A percentile compares a stretch with the other conserved stretches of the same genome.
Evolutionary conservation across 2,888 invertebrate genomes (phyloP).

Genomic region (Alviniconcha strummeri): DNA sequence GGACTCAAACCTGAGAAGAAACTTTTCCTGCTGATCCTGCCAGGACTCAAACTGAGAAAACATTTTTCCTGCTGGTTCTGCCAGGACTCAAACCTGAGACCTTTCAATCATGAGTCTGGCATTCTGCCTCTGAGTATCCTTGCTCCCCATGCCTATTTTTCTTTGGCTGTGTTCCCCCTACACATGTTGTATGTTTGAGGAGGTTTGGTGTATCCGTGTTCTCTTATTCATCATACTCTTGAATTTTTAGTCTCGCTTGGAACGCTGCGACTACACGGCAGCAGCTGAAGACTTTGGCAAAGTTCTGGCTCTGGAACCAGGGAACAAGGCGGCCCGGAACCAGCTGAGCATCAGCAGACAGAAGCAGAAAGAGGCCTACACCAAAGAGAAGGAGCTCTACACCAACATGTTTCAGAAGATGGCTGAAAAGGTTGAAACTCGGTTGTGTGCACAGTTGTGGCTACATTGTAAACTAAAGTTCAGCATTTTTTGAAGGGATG

Average conservation of each 20-base stretch:
- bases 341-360: conserved; percentile 84
- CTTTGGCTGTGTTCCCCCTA: no score
- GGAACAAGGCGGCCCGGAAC: conserved; percentile 90
- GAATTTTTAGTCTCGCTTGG: conserved; percentile 79
- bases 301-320: conserved; percentile 86
- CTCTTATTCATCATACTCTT: no score
- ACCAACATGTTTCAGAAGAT: conserved; percentile 97
- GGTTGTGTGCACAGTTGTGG: not conserved
- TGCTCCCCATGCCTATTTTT: no score
- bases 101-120: no score
- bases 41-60: no score
- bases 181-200: no score
- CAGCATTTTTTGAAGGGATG: not conserved
- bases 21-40: no score
- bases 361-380: conserved; percentile 84
- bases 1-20: no score
- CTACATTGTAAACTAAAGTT: not conserved
- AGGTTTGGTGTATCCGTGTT: no score
- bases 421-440: conserved; percentile 22
- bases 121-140: no score
- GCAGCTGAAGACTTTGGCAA: conserved; percentile 87
- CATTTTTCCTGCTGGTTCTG: no score
- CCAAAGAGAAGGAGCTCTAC: conserved; percentile 90
- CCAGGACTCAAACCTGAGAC: no score
- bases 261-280: conserved; percentile 84